Percentiles rank a stretch among this genome's conserved stretches.
phyloP scores from a whole-genome alignment of 2,888 invertebrate genomes.

The Helobdella robusta region DNA sequence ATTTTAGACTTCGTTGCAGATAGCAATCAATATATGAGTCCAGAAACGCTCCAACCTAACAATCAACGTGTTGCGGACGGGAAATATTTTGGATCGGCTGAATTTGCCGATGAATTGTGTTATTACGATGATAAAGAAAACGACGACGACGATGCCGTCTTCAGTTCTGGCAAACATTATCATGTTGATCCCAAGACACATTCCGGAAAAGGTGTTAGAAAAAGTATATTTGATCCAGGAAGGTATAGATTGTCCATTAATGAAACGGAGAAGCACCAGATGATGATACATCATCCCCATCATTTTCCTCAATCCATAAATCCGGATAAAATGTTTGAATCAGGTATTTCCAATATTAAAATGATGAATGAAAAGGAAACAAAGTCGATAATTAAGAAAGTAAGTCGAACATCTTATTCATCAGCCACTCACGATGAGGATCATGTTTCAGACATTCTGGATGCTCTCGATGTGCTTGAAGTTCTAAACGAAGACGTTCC shows the following conservation, averaged over 20 bases:
- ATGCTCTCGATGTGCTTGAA: conserved; percentile 4
- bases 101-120: background rate
- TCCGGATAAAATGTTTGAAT: background rate
- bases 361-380: background rate
- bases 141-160: background rate
- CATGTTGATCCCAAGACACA: background rate
- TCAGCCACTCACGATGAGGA: conserved; percentile 18
- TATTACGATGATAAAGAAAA: background rate
- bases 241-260: background rate
- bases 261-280: too few relatives aligned
- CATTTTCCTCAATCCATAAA: background rate
- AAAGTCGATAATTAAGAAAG: background rate
- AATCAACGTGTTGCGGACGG: too few relatives aligned
- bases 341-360: background rate
- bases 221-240: background rate
- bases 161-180: background rate
- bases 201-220: background rate
- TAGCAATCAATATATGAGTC: conserved; percentile 4
- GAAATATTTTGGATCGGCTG: too few relatives aligned
- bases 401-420: background rate
- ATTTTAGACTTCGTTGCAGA: conserved; percentile 18
- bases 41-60: too few relatives aligned
- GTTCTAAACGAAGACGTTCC: too few relatives aligned
- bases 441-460: conserved; percentile 25
- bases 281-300: too few relatives aligned